Percentiles rank a stretch among this genome's conserved stretches.
These are phyloP conservation scores for Rhinogobius similis DNA, from an alignment of 2,113 vertebrate species.

Conservation along the genomic window DNA sequence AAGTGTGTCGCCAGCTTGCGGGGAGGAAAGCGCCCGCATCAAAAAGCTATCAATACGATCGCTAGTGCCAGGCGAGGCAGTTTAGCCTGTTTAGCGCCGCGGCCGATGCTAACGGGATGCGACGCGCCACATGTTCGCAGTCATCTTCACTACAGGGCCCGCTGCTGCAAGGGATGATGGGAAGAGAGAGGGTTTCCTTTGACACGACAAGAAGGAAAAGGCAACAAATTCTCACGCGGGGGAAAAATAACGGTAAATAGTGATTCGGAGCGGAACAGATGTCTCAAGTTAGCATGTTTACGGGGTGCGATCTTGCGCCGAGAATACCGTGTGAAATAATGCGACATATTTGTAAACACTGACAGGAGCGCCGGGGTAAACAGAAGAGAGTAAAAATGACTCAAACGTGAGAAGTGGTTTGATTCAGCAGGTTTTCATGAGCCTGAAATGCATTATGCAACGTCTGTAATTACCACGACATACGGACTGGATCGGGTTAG, in stretches of 20 bases:
- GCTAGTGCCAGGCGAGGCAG: slow-evolving; percentile 77
- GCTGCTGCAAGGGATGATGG: slow-evolving; percentile 63
- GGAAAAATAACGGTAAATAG: slow-evolving; percentile 64
- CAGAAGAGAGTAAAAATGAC: slow-evolving; percentile 61
- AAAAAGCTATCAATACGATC: slow-evolving; percentile 80
- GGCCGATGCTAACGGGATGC: slow-evolving; percentile 75
- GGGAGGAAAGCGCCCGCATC: slow-evolving; percentile 65
- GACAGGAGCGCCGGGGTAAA: slow-evolving; percentile 67
- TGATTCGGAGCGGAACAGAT: slow-evolving; percentile 68
- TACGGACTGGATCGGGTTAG: slow-evolving; percentile 25
- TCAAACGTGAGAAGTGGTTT: slow-evolving; percentile 35
- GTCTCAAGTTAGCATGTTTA: slow-evolving; percentile 76
- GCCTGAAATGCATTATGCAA: slow-evolving; percentile 14
- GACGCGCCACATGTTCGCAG: slow-evolving; percentile 69
- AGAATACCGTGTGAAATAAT: slow-evolving; percentile 65
- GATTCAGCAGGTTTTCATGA: slow-evolving; percentile 37
- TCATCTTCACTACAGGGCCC: slow-evolving; percentile 61
- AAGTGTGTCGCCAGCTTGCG: slow-evolving; percentile 68
- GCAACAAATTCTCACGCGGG: slow-evolving; percentile 71
- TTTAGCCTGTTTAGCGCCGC: slow-evolving; percentile 79
- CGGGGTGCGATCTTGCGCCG: slow-evolving; percentile 70
- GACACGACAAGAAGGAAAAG: slow-evolving; percentile 63
- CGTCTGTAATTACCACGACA: slow-evolving; percentile 41
- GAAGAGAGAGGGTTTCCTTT: slow-evolving; percentile 68
- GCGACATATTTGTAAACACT: slow-evolving; percentile 72